Percentiles rank a stretch among this genome's conserved stretches.
These are phyloP conservation scores for Tenebrio molitor DNA, from an alignment of 1,140 invertebrate species.

Conservation along the genomic window DNA sequence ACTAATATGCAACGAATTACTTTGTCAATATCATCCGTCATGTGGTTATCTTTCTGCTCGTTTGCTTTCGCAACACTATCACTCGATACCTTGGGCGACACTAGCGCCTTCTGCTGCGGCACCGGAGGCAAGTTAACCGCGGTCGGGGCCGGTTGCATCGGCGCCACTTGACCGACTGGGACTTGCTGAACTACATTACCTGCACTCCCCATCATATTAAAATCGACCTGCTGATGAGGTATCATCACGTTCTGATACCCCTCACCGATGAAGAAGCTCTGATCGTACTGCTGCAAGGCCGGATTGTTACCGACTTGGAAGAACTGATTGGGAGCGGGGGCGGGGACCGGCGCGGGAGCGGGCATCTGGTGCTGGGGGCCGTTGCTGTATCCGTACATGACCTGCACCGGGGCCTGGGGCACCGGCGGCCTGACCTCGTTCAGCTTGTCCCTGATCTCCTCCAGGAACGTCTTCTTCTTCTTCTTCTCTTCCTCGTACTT, in stretches of 20 bases:
- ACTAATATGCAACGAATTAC: conserved; percentile 11
- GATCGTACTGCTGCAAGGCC: conserved; percentile 21
- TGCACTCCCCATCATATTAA: conserved; percentile 5
- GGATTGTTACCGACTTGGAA: neutral
- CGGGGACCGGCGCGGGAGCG: conserved; percentile 1
- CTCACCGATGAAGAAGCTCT: conserved; percentile 29
- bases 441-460: conserved; percentile 61
- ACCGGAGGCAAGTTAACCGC: too few species aligned
- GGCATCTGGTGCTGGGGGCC: neutral
- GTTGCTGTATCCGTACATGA: neutral
- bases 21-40: conserved; percentile 33
- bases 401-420: neutral
- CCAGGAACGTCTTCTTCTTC: conserved; percentile 59
- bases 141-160: neutral
- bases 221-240: neutral
- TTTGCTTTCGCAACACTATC: neutral
- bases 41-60: conserved; percentile 4
- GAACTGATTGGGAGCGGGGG: conserved; percentile 12
- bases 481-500: conserved; percentile 13
- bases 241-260: neutral
- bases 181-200: conserved; percentile 10
- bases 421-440: conserved; percentile 52
- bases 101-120: neutral
- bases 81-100: neutral
- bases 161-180: neutral